Conservation (phyloP, 2,888 invertebrate genomes). For the Azorinus chamasolen region DNA sequence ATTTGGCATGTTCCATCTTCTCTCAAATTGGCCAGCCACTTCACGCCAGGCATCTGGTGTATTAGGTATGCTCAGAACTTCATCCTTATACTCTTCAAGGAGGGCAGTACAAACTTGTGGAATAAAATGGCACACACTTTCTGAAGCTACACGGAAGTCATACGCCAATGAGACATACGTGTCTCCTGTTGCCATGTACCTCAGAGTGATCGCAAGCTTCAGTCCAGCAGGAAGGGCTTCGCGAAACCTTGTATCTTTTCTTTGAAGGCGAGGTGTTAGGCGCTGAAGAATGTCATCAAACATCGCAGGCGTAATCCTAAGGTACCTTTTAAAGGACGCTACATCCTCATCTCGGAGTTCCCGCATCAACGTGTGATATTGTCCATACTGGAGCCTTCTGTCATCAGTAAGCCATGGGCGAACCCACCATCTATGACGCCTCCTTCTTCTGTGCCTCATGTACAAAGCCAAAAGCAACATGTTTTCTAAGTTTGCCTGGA, state of each 20-base stretch:
- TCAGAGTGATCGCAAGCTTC: constrained; percentile 23
- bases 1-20: too few relatives aligned
- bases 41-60: too few relatives aligned
- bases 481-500: too few relatives aligned
- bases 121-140: constrained; percentile 1
- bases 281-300: constrained; percentile 40
- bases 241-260: constrained; percentile 16
- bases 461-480: too few relatives aligned
- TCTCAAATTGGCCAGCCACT: too few relatives aligned
- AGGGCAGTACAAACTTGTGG: constrained; percentile 20
- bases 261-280: constrained; percentile 20
- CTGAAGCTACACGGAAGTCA: constrained; percentile 12
- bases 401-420: constrained; percentile 22
- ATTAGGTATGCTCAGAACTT: too few relatives aligned
- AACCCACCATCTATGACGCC: constrained; percentile 9
- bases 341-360: constrained; percentile 18
- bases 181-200: constrained; percentile 23
- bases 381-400: constrained; percentile 17
- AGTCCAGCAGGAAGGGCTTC: constrained; percentile 14
- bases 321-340: constrained; percentile 27
- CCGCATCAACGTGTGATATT: constrained; percentile 7
- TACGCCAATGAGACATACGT: constrained; percentile 4
- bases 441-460: constrained; percentile 13
- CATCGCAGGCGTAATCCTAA: constrained; percentile 46
- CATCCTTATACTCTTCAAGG: constrained; percentile 1